A percentile compares a stretch with the other conserved stretches of the same genome.
Conservation (phyloP, 1,140 invertebrate genomes). For the Hirudo medicinalis region DNA sequence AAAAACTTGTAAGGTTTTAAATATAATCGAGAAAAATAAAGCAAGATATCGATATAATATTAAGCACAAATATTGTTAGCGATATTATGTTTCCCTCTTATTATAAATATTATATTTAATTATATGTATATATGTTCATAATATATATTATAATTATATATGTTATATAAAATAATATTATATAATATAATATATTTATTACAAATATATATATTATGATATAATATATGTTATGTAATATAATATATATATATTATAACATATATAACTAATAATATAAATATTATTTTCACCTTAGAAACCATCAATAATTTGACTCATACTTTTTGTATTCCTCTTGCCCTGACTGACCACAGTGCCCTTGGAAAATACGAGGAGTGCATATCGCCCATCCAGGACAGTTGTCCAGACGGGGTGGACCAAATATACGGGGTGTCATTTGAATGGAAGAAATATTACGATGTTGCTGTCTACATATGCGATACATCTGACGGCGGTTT, state of each 20-base stretch:
- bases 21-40: no score
- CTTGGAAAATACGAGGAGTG: constrained; percentile 7
- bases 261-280: background rate
- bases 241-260: background rate
- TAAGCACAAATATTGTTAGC: no score
- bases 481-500: background rate
- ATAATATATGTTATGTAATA: no score
- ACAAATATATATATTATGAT: no score
- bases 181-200: no score
- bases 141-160: no score
- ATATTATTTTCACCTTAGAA: background rate
- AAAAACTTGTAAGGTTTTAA: no score
- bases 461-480: constrained; percentile 15
- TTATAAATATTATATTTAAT: no score
- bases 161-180: no score
- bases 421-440: constrained; percentile 7
- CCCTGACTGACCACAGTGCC: background rate
- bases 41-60: no score
- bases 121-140: no score
- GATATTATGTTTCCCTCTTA: no score
- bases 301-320: background rate
- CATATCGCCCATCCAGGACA: constrained; percentile 4
- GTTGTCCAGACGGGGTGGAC: background rate
- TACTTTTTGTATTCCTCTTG: background rate
- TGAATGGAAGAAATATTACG: constrained; percentile 14